These are phyloP conservation scores for Osmerus eperlanus DNA, from an alignment of 2,113 vertebrate species.

Conservation along the genomic window DNA sequence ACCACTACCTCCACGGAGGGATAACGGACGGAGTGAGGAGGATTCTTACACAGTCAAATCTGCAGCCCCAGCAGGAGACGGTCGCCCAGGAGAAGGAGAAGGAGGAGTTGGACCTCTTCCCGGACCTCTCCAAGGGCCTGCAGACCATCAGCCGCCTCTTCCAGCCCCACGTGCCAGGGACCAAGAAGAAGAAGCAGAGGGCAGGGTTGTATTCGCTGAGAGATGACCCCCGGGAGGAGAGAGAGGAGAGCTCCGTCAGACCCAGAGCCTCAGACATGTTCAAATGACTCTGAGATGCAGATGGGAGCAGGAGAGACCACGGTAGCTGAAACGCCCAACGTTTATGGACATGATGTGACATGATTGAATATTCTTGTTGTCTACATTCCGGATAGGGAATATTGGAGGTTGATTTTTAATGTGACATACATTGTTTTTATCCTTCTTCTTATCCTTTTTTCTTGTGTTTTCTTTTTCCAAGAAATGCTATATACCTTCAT, in stretches of 20 bases:
- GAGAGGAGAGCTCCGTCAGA: slow-evolving; percentile 42
- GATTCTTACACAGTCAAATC: slow-evolving; percentile 75
- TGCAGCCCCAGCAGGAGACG: neutral
- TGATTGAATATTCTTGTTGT: no score
- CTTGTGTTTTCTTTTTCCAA: no score
- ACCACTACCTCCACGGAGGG: slow-evolving; percentile 80
- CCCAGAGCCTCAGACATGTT: slow-evolving; percentile 61
- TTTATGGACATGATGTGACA: no score
- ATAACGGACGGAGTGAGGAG: slow-evolving; percentile 60
- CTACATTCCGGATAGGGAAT: no score
- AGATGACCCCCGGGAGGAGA: slow-evolving; percentile 61
- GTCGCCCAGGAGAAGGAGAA: slow-evolving; percentile 50
- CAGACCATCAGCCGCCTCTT: slow-evolving; percentile 83
- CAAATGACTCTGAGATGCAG: neutral
- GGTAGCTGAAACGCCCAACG: no score
- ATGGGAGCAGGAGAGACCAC: neutral
- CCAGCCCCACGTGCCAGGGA: slow-evolving; percentile 60
- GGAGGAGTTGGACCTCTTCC: slow-evolving; percentile 76
- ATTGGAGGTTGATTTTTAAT: no score
- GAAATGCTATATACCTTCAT: no score
- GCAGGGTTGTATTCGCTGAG: slow-evolving; percentile 54
- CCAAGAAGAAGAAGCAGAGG: slow-evolving; percentile 81
- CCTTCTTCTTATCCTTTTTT: no score
- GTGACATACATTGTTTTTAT: no score
- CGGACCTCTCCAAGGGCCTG: slow-evolving; percentile 77